Evolutionary conservation across 2,113 vertebrate species (phyloP).

Genomic region (Psittacara wagleri): DNA sequence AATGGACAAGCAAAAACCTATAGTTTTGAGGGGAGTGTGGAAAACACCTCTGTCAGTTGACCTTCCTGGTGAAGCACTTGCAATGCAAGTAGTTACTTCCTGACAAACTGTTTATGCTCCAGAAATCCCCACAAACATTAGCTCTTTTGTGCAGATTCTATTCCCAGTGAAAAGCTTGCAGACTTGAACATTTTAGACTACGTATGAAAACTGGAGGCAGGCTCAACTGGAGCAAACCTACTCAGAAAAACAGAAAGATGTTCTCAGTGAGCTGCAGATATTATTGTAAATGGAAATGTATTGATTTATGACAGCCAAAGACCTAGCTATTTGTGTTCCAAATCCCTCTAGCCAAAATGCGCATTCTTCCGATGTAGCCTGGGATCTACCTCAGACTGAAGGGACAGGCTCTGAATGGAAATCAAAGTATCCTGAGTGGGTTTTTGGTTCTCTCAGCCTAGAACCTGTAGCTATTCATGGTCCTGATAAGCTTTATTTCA

Average conservation of each 20-base stretch:
- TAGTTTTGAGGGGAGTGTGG: not conserved
- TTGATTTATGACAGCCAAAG: not conserved
- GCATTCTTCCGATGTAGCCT: not conserved
- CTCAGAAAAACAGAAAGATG: not conserved
- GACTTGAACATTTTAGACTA: not conserved
- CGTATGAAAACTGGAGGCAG: not conserved
- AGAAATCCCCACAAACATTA: not conserved
- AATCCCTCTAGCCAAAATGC: not conserved
- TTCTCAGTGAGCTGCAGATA: not conserved
- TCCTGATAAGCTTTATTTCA: slow-evolving; percentile 7
- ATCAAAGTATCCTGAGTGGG: not conserved
- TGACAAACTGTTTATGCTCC: not conserved
- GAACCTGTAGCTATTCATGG: not conserved
- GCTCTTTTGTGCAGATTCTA: not conserved
- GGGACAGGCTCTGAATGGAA: not conserved
- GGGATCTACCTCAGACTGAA: not conserved
- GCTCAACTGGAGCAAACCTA: not conserved
- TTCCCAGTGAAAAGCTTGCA: not conserved
- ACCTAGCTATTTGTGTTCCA: not conserved
- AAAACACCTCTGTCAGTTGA: not conserved
- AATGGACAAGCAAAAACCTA: not conserved
- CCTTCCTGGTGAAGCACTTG: not conserved
- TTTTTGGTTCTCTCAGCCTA: not conserved
- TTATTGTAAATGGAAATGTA: not conserved
- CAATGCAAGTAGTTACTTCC: not conserved